Evolutionary conservation across 2,113 vertebrate species (phyloP).

Genomic region (Hippocampus zosterae): DNA sequence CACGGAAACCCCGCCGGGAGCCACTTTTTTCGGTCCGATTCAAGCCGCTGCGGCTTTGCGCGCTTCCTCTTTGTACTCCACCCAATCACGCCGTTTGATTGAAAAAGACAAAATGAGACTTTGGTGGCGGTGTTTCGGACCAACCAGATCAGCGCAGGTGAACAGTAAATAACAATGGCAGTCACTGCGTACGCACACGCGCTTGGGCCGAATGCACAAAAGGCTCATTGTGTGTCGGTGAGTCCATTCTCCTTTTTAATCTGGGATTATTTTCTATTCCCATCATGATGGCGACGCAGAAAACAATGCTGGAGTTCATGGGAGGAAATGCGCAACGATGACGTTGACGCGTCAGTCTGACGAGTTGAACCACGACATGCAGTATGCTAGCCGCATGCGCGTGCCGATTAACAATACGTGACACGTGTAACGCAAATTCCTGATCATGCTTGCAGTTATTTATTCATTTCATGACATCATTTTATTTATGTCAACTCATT

Average conservation of each 20-base stretch:
- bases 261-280: conserved; percentile 70
- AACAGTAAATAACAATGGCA: conserved; percentile 56
- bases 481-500: no score
- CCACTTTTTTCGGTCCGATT: conserved; percentile 14
- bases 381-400: not conserved
- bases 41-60: conserved; percentile 5
- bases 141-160: conserved; percentile 51
- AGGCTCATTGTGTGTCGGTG: conserved; percentile 63
- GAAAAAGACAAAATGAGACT: conserved; percentile 19
- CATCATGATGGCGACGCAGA: conserved; percentile 44
- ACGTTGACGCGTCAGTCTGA: conserved; percentile 63
- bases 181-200: no score
- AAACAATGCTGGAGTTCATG: conserved; percentile 68
- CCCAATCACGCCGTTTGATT: conserved; percentile 5
- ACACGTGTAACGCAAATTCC: no score
- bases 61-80: not conserved
- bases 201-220: conserved; percentile 41
- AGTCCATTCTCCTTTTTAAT: conserved; percentile 65
- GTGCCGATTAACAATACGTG: no score
- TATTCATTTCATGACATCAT: no score
- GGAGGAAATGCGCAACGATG: conserved; percentile 63
- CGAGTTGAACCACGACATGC: conserved; percentile 47
- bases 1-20: conserved; percentile 41
- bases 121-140: conserved; percentile 13
- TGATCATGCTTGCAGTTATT: no score